Base-by-base conservation (phyloP, 92 coral and sea anemone genomes). In the Umimayanthus kanabou region DNA sequence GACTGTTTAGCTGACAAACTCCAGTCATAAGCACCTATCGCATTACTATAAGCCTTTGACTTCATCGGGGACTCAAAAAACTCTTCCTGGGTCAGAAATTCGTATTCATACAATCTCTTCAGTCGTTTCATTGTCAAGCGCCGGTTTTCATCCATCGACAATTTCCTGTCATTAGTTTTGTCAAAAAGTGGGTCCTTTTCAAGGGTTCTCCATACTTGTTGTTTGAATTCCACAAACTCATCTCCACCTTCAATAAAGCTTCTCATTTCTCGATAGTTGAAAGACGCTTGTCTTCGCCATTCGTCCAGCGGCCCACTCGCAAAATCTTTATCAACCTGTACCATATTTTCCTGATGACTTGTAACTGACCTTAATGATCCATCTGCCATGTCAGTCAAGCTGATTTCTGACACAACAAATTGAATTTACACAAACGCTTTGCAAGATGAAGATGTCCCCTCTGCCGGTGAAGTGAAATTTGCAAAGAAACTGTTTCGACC, bases 211-310 rank as follows among this genome's bases (percentile, higher is more conserved):
- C 99, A 97, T 25, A 97, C 39, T 6, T 88, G 80, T 39, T 93
- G 88, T 80, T 97, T 95, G 69, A 92, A 90, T 81, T 90, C 88
- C 33, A 92, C 93, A 0, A 92, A 80, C 79, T 97, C 97, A 58
- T 92, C 94, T 8, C 98, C 98, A 18, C 98, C 98, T 39, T 97
- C 96, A 26, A 97, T 69, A 66, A 97, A 95, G 75, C 91, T 73
- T 87, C 92, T 92, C 99, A 97, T 93, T 73, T 95, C 94, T 71
- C 92, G 90, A 89, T 94, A 91, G 89, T 97, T 88, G 88, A 97
- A 97, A 1, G 97, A 70, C 23, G 99, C 94, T 29, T 91, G 92
- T 64, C 88, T 88, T 8, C 99, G 92, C 85, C 94, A 97, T 23
- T 78, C 7, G 87, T 95, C 97, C 90, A 97, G 74, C 28, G 98